Evolutionary conservation across 2,888 invertebrate species (phyloP), one percentile per base, ranked within the genome.

Genomic region (Epinotia bilunana): DNA sequence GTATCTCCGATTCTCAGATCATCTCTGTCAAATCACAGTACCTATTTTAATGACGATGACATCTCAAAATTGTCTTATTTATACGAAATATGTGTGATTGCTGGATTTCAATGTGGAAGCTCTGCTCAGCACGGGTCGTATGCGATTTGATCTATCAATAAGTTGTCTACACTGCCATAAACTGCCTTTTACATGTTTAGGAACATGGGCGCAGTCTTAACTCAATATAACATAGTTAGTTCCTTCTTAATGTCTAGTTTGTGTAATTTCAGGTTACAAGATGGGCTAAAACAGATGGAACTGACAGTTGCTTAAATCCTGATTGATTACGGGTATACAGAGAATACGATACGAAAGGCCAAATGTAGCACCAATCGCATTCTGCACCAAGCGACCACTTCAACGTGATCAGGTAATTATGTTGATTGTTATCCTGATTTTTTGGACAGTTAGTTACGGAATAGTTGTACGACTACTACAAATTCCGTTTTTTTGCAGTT

Each of bases 251-350:
- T 70, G 57, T 53, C 13, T 60, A 39, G 63, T 74, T 43, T 64
- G 63, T 74, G 33, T 33, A 64, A 7, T 74, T 74, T 16, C 74
- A 74, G 74, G 63, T 58, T 33, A 58, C 62, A 49, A 16, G 49
- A 73, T 46, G 62, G 57, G 7, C 53, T 49, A 64, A 69, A 58
- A 46, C 0, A 55, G 20, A 46, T 43, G 33, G 49, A 63, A 64
- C 49, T 49, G 61, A 57, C 12, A 23, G 49, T 58, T 49, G 33
- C 4, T 49, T 11, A 53, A 23, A 46, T n/a, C 9, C 49, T 3
- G 57, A 3, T 3, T 3, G 16, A 12, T 16, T 16, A 7, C 55
- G 9, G 68, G 61, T 23, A 28, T 28, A 55, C 23, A 7, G n/a
- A 28, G 7, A 53, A 61, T 20, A 43, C 7, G 39, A 28, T 16